Base-by-base conservation (phyloP, 2,797 vertebrate species). In the Rhabdomys pumilio region DNA sequence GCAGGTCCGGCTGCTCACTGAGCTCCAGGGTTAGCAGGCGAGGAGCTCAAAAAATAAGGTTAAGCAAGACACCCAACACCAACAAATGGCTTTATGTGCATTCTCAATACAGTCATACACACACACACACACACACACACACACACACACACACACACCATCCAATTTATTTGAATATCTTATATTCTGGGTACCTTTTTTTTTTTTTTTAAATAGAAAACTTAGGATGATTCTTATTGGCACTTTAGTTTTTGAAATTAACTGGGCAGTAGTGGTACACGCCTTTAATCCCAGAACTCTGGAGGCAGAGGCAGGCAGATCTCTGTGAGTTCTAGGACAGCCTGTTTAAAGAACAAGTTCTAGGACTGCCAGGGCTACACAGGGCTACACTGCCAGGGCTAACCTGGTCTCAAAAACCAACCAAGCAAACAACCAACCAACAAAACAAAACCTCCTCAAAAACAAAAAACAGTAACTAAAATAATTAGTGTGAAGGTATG, bases 141-240 rank as follows among this genome's bases (percentile, higher is more conserved):
- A 67, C 65, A 34, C 31, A 14, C 63, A 67, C 65, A 34, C 31
- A 67, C 29, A 67, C 63, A 17, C 67, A 73, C 20, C 50, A 57
- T 11, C 69, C 29, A 96, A 86, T 93, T 89, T 34, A 76, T 75
- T 95, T 95, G 41, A 34, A 31, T 75, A 87, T 50, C 63, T 90
- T 57, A 7, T 82, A n/a, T 90, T 44, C 14, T 90, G n/a, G 6
- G 38, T 89, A 79, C 26, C 26, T 76, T 85, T 96, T 96, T 59
- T 55, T 55, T 31, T 67, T 65, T 63, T 29, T 38, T 38, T 38
- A 38, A 65, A 67, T 67, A 34, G 65, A 67, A 67, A 84, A 75
- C 31, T 86, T 88, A 89, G 89, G 29, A 50, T n/a, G 10, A 89
- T 77, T 94, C 77, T 85, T 89, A 83, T 34, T 88, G 75, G 69